Percentiles rank a stretch among this genome's conserved stretches.
Conservation (phyloP, 2,113 vertebrate genomes). For the Cyprinodon brontotheroides region DNA sequence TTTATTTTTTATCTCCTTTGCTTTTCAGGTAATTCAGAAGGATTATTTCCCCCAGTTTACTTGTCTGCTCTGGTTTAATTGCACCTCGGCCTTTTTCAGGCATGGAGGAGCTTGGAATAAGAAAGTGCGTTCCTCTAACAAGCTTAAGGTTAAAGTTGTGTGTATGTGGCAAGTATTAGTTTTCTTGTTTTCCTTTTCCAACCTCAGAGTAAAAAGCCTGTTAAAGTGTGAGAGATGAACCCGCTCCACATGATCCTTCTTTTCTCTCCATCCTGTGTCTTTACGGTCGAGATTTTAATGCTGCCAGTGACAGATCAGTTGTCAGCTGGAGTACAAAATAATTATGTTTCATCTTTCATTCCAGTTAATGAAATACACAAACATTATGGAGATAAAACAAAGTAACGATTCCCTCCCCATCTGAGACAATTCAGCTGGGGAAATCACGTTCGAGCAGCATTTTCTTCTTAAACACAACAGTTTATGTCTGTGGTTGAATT, state of each 20-base stretch:
- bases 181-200: constrained; percentile 43
- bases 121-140: constrained; percentile 62
- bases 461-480: constrained; percentile 28
- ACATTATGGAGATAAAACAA: constrained; percentile 68
- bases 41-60: constrained; percentile 52
- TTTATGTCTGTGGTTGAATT: constrained; percentile 24
- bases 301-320: constrained; percentile 65
- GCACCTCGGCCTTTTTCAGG: constrained; percentile 45
- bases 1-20: constrained; percentile 48
- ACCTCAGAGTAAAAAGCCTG: constrained; percentile 64
- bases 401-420: constrained; percentile 52
- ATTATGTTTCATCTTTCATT: constrained; percentile 74
- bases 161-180: constrained; percentile 33
- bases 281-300: constrained; percentile 50
- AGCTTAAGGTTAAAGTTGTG: constrained; percentile 55
- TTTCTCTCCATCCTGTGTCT: constrained; percentile 18
- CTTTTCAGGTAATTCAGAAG: constrained; percentile 69
- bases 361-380: constrained; percentile 56
- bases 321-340: constrained; percentile 68
- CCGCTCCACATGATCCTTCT: constrained; percentile 52
- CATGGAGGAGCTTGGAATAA: constrained; percentile 31
- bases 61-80: constrained; percentile 59
- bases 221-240: constrained; percentile 68
- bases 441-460: constrained; percentile 31
- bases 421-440: constrained; percentile 62